Evolutionary conservation across 2,797 vertebrate genomes (phyloP).

Genomic region (Falco biarmicus): DNA sequence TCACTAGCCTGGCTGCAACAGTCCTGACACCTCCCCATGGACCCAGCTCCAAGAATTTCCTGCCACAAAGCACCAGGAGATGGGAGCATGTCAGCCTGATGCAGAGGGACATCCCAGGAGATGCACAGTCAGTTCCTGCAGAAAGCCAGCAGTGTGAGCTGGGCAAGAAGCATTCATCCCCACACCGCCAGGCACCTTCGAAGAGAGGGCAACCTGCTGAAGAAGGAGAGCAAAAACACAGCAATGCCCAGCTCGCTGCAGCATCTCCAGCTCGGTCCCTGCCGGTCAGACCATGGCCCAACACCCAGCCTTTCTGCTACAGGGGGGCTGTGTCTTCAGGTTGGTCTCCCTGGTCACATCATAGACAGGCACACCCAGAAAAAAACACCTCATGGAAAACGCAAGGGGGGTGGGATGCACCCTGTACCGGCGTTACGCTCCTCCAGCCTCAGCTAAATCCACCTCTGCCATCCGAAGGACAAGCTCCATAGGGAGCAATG

Average conservation of each 20-base stretch:
- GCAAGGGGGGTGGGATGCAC: too few species aligned
- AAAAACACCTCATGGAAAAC: background rate
- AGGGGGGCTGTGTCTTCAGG: background rate
- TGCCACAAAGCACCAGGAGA: background rate
- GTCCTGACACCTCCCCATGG: background rate
- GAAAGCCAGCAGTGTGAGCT: background rate
- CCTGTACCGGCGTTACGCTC: background rate
- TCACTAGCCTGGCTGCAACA: background rate
- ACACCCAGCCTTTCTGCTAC: background rate
- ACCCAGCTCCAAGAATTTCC: background rate
- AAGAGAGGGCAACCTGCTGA: background rate
- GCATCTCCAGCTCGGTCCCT: background rate
- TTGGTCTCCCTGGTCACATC: background rate
- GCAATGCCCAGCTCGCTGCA: background rate
- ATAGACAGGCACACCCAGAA: background rate
- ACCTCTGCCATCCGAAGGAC: background rate
- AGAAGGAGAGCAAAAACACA: background rate
- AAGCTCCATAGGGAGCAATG: background rate
- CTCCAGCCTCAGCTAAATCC: background rate
- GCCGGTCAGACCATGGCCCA: background rate
- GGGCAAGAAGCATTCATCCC: background rate
- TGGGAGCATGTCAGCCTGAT: background rate
- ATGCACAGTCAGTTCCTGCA: background rate
- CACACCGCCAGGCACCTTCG: fast-evolving
- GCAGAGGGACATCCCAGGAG: background rate